Evolutionary conservation across 1,140 invertebrate genomes (phyloP).

Genomic region (Aradophagus sp.): DNA sequence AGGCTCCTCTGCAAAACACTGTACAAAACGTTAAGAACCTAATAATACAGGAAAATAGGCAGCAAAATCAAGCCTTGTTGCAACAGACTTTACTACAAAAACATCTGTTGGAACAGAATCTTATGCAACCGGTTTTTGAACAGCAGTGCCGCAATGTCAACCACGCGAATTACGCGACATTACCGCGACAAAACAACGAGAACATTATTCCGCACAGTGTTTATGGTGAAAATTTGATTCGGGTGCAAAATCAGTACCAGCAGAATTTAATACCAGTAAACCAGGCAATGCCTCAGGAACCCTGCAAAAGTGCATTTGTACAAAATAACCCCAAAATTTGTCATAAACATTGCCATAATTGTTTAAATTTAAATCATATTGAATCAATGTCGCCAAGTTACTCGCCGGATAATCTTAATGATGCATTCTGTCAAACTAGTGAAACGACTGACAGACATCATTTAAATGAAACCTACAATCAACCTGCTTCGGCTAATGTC

Average conservation of each 20-base stretch:
- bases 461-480: conserved; percentile 67
- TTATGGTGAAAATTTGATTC: conserved; percentile 58
- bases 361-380: conserved; percentile 38
- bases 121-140: conserved; percentile 59
- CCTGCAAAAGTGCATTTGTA: conserved; percentile 55
- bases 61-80: conserved; percentile 65
- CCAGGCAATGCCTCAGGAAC: conserved; percentile 69
- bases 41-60: conserved; percentile 74
- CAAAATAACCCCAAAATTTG: too few species aligned
- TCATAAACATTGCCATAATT: conserved; percentile 43
- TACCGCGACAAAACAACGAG: conserved; percentile 16
- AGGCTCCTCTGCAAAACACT: conserved; percentile 67
- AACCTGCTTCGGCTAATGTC: conserved; percentile 34
- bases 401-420: conserved; percentile 70
- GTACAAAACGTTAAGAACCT: conserved; percentile 74
- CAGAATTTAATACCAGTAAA: conserved; percentile 49
- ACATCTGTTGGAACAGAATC: conserved; percentile 61
- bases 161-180: conserved; percentile 42
- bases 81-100: conserved; percentile 66
- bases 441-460: conserved; percentile 58
- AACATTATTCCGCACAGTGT: conserved; percentile 38
- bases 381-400: conserved; percentile 60
- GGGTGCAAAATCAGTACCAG: conserved; percentile 65
- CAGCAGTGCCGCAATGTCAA: conserved; percentile 60
- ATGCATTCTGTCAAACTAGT: conserved; percentile 66